phyloP scores from a whole-genome alignment of 2,888 invertebrate genomes.

The Sarcophaga rosellei region DNA sequence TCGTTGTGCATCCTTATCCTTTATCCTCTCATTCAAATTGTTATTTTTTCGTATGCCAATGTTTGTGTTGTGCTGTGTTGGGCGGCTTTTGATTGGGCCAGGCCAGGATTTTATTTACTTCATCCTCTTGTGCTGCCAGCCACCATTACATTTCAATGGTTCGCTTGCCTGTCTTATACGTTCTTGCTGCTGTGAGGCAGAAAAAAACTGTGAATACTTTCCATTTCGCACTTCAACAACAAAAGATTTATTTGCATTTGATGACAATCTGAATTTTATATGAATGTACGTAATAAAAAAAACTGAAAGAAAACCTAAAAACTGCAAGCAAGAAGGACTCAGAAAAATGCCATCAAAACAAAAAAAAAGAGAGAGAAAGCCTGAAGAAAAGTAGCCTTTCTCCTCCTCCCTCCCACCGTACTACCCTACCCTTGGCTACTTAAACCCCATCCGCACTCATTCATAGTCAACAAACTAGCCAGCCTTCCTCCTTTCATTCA shows the following conservation, averaged over 20 bases:
- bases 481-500: conserved; percentile 2
- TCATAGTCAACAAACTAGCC: conserved; percentile 1
- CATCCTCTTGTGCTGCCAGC: too few species aligned
- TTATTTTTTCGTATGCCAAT: too few species aligned
- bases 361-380: neutral
- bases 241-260: conserved; percentile 67
- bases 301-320: conserved; percentile 3
- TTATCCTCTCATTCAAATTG: too few species aligned
- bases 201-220: conserved; percentile 17
- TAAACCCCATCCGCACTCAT: too few species aligned
- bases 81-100: too few species aligned
- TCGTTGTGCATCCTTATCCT: too few species aligned
- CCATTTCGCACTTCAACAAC: conserved; percentile 45
- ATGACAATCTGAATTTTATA: conserved; percentile 56
- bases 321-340: neutral
- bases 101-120: too few species aligned
- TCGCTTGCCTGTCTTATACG: too few species aligned
- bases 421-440: too few species aligned
- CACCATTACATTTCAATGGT: too few species aligned
- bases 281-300: neutral
- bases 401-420: neutral
- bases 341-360: neutral
- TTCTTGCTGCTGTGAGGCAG: too few species aligned
- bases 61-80: too few species aligned
- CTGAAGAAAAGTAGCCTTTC: conserved; percentile 30